Base-by-base conservation (phyloP, 2,888 invertebrate genomes). In the Nasonia oneida region DNA sequence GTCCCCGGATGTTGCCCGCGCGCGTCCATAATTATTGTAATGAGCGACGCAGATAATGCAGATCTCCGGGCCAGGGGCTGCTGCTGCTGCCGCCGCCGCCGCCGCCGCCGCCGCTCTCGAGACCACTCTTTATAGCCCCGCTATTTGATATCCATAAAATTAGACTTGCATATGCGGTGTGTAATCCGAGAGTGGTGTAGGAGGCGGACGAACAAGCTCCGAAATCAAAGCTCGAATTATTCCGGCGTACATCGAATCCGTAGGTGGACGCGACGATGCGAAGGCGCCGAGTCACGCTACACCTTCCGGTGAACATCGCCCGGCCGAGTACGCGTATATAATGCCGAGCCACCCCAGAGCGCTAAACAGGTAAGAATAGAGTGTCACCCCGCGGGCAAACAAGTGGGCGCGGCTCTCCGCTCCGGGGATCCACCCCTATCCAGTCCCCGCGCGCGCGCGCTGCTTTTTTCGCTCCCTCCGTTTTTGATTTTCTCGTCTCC, bases 331-430 rank as follows among this genome's bases (percentile, higher is more conserved):
- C 8, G 15, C n/a, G 29, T 29, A 29, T 29, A 61, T 18, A 10
- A 18, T 47, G 71, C 42, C 57, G 73, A 29, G 83, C 80, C 85
- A 86, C 86, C 84, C 83, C 79, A 80, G 75, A 81, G 80, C 64
- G 87, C 88, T 88, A 87, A 89, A 87, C 89, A 90, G 90, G 91
- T 90, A 91, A 90, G 89, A 91, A 88, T 91, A 91, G 90, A n/a
- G 80, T 86, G 86, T 84, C 86, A 87, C 90, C 90, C 90, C 88
- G 57, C n/a, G 88, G 86, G 89, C 90, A 92, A 92, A 92, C 91
- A 92, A 92, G 90, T 91, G 90, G 91, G 92, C 91, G 91, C 91
- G 91, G 90, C 88, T 79, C 76, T 47, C 47, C 12, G 47, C 85
- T 78, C 84, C 84, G 29, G 67, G 78, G 75, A 80, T 79, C 80